Base-by-base conservation (phyloP, 2,113 vertebrate genomes). In the Boleophthalmus pectinirostris region DNA sequence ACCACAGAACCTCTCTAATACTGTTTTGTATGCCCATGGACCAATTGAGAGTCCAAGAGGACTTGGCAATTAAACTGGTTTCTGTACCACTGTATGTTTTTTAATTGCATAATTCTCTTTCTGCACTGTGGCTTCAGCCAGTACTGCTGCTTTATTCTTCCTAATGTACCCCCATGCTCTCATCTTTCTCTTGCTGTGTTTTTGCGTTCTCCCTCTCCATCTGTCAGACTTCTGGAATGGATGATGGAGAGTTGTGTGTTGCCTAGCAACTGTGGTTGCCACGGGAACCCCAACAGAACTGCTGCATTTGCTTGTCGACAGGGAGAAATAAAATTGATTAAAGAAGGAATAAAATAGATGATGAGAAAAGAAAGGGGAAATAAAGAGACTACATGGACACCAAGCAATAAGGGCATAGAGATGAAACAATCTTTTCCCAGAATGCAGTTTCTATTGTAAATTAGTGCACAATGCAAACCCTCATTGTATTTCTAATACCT, bases 151-250 rank as follows among this genome's bases (percentile, higher is more conserved):
- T 69, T 56, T 57, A 16, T 54, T 74, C 71, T 70, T 51, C 71
- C 68, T 65, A 46, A 14, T 71, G 49, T 61, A 74, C 56, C 73
- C 72, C 61, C 7, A 57, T 46, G 53, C 33, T 63, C 51, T 56
- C 51, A 51, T 73, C 46, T 65, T 38, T 78, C 71, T 79, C 69
- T 73, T 77, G 20, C 79, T 74, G 72, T 51, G 72, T 82, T 72
- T 84, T 72, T 81, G 81, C 77, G 68, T 87, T 77, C 85, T 86
- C 72, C 56, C 77, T 80, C 85, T 92, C 91, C 91, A 89, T 93
- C 92, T 93, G 93, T 93, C 88, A 90, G 90, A 94, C 90, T 93
- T 92, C 90, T 92, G 92, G 92, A 93, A 93, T 92, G 92, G 92
- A 90, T 92, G 92, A 91, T 92, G 90, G 90, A 91, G 92, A 94